These are phyloP conservation scores for Numenius arquata DNA, from an alignment of 2,113 vertebrate species.

Conservation along the genomic window DNA sequence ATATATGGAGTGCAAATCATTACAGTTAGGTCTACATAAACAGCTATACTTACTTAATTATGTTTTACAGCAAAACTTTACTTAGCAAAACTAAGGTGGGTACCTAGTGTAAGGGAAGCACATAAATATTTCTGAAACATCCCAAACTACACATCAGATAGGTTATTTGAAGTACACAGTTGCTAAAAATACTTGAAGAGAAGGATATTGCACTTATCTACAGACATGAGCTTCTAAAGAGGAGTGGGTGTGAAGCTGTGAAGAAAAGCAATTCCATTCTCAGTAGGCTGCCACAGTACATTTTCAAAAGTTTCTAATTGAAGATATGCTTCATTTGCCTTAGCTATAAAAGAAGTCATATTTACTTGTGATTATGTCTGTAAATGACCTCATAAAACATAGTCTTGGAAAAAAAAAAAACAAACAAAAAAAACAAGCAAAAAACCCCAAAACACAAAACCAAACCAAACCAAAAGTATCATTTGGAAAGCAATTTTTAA, in stretches of 20 bases:
- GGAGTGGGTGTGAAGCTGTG: constrained; percentile 68
- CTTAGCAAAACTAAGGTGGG: neutral
- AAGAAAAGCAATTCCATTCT: constrained; percentile 81
- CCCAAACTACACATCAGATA: neutral
- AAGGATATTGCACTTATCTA: constrained; percentile 61
- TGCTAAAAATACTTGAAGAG: constrained; percentile 60
- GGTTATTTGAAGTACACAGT: constrained; percentile 55
- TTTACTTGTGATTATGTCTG: constrained; percentile 75
- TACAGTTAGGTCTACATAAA: neutral
- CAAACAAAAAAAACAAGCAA: neutral
- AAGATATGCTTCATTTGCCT: constrained; percentile 81
- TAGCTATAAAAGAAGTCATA: constrained; percentile 71
- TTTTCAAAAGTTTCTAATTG: constrained; percentile 83
- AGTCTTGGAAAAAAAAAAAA: neutral
- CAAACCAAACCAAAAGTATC: neutral
- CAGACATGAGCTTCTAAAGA: constrained; percentile 59
- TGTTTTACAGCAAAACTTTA: neutral
- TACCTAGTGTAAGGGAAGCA: neutral
- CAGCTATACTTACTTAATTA: neutral
- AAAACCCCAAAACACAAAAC: neutral
- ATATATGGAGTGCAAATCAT: neutral
- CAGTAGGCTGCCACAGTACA: constrained; percentile 77
- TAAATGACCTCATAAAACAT: constrained; percentile 75
- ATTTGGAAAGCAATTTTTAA: constrained; percentile 12
- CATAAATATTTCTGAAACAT: constrained; percentile 1